Base-by-base conservation (phyloP, 2,888 invertebrate species). In the Hipparchia sbordonii region DNA sequence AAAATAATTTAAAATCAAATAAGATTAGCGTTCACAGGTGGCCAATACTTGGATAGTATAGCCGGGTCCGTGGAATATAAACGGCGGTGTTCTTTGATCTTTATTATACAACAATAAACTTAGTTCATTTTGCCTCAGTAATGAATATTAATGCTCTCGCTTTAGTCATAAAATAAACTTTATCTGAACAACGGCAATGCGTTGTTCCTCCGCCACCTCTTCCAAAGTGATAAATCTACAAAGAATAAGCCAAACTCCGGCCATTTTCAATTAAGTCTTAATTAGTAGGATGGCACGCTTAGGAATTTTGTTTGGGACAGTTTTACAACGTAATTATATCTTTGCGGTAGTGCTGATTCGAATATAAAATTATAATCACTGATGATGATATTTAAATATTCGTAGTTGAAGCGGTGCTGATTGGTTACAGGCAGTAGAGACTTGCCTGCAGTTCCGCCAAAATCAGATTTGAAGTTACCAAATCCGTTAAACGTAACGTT, bases 81-180 rank as follows among this genome's bases (percentile, higher is more conserved):
- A 80, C 80, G 81, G 79, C 74, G 81, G 79, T 78, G 80, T 87
- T 85, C 87, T 89, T 88, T 88, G 91, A 89, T 90, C 89, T 89
- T 89, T 90, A 91, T 89, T 91, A 88, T 87, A 88, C 88, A 90
- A 88, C 88, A 90, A 90, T 92, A 91, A 92, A 93, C 85, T 92
- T 89, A 89, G 89, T 92, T 91, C 89, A 92, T 92, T 92, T 91
- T 82, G 85, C 87, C 80, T 83, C 87, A 82, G 88, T 92, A 92
- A 92, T 92, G 93, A 92, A 92, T 92, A 92, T 92, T 92, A 93
- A 93, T 92, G 92, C 85, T 88, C 88, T 89, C 87, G 89, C 86
- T 90, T 89, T 89, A 90, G 89, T 89, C 89, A 92, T 92, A 92
- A 93, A 92, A 91, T 92, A 90, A 92, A 92, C 89, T 92, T 92